These are phyloP conservation scores for Eriosoma lanigerum DNA, from an alignment of 1,140 invertebrate genomes.

Conservation along the genomic window DNA sequence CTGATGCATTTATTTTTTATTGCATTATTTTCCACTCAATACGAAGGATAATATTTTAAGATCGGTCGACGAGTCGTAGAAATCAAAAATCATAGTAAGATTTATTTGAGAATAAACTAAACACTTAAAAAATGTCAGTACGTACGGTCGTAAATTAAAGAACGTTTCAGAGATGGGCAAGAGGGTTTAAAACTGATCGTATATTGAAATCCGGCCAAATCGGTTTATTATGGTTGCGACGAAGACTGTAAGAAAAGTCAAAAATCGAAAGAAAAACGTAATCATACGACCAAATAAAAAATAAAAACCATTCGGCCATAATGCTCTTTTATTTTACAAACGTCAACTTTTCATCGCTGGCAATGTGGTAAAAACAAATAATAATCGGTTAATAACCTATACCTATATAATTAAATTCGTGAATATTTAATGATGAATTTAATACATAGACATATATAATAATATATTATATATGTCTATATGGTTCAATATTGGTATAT, in stretches of 20 bases:
- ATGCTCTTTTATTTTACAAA: background rate
- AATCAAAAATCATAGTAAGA: conserved; percentile 17
- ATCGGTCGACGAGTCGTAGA: conserved; percentile 10
- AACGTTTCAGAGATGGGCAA: conserved; percentile 16
- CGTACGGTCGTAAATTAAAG: conserved; percentile 31
- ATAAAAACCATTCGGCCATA: background rate
- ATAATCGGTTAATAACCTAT: too few relatives aligned
- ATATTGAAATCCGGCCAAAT: conserved; percentile 49
- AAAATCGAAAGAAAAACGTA: conserved; percentile 23
- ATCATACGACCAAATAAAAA: background rate
- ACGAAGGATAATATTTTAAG: conserved; percentile 1
- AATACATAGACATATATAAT: too few relatives aligned
- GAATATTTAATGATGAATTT: too few relatives aligned
- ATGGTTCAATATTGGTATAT: too few relatives aligned
- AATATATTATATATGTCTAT: too few relatives aligned
- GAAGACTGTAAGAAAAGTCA: conserved; percentile 23
- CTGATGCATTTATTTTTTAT: conserved; percentile 8
- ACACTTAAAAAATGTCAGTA: conserved; percentile 24
- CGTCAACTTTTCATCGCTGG: background rate
- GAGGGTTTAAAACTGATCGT: conserved; percentile 43
- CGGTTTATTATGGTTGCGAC: conserved; percentile 33
- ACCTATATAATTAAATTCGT: too few relatives aligned
- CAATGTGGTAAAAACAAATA: background rate
- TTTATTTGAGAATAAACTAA: conserved; percentile 23
- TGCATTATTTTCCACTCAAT: background rate